These are phyloP conservation scores for Sinocyclocheilus rhinocerous DNA, from an alignment of 2,113 vertebrate species.

Conservation along the genomic window DNA sequence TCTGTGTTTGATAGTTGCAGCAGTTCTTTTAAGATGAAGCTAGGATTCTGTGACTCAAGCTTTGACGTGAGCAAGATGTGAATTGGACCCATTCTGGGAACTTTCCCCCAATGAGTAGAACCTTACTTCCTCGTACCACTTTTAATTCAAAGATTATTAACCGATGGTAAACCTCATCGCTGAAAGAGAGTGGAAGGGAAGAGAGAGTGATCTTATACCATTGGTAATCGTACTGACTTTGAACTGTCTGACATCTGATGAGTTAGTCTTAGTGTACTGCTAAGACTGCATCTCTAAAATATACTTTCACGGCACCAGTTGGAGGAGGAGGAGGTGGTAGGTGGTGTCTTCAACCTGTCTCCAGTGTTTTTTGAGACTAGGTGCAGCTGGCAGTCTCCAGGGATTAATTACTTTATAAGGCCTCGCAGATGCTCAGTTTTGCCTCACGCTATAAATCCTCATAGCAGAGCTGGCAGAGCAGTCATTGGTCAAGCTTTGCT, in stretches of 20 bases:
- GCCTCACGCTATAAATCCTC: constrained; percentile 62
- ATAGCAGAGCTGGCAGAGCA: constrained; percentile 63
- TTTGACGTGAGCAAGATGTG: constrained; percentile 20
- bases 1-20: constrained; percentile 71
- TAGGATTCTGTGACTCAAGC: neutral
- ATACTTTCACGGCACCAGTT: neutral
- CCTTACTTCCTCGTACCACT: neutral
- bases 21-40: constrained; percentile 26
- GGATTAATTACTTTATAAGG: constrained; percentile 53
- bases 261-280: neutral
- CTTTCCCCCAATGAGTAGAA: neutral
- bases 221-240: neutral
- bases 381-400: too few species aligned
- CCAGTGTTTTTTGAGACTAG: too few species aligned
- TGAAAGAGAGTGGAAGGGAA: neutral
- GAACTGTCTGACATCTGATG: neutral
- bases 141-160: constrained; percentile 7
- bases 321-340: neutral
- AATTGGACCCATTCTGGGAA: constrained; percentile 24
- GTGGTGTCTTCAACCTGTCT: constrained; percentile 24
- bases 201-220: too few species aligned
- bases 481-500: constrained; percentile 58
- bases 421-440: constrained; percentile 48
- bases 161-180: neutral
- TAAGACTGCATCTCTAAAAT: constrained; percentile 21